These are phyloP conservation scores for Palaemon carinicauda DNA, from an alignment of 1,140 invertebrate species.

Conservation along the genomic window DNA sequence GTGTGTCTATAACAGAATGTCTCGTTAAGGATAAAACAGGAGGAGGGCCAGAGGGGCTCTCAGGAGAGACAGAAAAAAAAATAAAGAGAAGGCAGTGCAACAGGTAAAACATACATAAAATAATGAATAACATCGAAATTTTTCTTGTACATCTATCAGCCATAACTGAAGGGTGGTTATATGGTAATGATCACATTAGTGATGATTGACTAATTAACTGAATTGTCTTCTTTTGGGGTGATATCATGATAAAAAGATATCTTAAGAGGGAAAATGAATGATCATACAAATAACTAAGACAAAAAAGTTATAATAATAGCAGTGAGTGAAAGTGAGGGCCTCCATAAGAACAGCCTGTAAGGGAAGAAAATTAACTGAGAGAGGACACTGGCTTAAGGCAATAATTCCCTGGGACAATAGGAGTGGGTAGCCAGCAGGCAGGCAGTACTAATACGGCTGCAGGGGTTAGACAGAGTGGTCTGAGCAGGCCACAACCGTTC, in stretches of 20 bases:
- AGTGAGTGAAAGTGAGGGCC: constrained; percentile 36
- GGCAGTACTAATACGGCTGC: constrained; percentile 36
- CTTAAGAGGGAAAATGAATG: background rate
- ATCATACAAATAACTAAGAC: too few species aligned
- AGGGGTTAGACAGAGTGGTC: constrained; percentile 17
- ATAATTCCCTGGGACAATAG: constrained; percentile 32
- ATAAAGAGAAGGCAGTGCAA: constrained; percentile 45
- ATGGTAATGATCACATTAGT: constrained; percentile 2
- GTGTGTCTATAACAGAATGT: constrained; percentile 72
- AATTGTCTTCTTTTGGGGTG: background rate
- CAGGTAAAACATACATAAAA: constrained; percentile 60
- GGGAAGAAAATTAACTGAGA: constrained; percentile 56
- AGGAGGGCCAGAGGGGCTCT: constrained; percentile 49
- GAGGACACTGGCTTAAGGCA: constrained; percentile 43
- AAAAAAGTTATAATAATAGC: background rate
- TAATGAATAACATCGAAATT: constrained; percentile 40
- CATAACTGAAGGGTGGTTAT: constrained; percentile 42
- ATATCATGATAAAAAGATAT: constrained; percentile 23
- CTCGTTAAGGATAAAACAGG: constrained; percentile 53
- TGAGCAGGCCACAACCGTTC: background rate
- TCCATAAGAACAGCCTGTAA: constrained; percentile 60
- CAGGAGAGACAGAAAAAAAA: constrained; percentile 49
- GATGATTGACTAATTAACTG: background rate
- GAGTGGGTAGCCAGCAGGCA: background rate
- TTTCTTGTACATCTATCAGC: background rate